These are phyloP conservation scores for Heloderma charlesbogerti DNA, from an alignment of 2,113 vertebrate genomes.

Conservation along the genomic window DNA sequence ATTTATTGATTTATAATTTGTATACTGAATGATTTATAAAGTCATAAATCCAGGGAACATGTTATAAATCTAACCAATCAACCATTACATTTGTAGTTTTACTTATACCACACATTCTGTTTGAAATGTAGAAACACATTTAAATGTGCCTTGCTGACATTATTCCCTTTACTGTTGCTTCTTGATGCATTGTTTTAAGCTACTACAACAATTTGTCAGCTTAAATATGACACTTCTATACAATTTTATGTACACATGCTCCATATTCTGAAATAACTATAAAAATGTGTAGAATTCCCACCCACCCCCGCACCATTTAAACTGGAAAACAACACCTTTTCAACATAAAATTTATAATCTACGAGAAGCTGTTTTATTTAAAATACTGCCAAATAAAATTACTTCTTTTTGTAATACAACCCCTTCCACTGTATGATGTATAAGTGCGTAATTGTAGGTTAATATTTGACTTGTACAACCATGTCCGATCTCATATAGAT, in stretches of 20 bases:
- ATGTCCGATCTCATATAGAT: neutral
- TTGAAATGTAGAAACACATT: constrained; percentile 33
- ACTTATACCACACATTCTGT: constrained; percentile 4
- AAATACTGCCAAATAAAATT: constrained; percentile 31
- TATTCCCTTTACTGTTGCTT: neutral
- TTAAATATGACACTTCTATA: constrained; percentile 23
- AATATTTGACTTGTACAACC: neutral
- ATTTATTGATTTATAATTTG: neutral
- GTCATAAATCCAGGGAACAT: neutral
- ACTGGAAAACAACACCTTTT: constrained; percentile 13
- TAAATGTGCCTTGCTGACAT: neutral
- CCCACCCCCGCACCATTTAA: neutral
- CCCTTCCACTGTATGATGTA: rapidly evolving
- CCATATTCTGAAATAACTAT: neutral
- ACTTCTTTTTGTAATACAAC: neutral
- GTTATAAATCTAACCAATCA: neutral
- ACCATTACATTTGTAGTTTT: neutral
- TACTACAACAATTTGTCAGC: neutral
- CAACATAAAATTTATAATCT: constrained; percentile 19
- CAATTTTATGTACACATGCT: rapidly evolving
- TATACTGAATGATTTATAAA: neutral
- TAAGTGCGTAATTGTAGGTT: rapidly evolving
- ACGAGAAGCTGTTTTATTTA: constrained; percentile 15
- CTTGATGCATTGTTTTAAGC: neutral
- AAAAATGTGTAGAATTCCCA: constrained; percentile 11